Base-by-base conservation (phyloP, 2,888 invertebrate species). In the Dermolepida albohirtum region DNA sequence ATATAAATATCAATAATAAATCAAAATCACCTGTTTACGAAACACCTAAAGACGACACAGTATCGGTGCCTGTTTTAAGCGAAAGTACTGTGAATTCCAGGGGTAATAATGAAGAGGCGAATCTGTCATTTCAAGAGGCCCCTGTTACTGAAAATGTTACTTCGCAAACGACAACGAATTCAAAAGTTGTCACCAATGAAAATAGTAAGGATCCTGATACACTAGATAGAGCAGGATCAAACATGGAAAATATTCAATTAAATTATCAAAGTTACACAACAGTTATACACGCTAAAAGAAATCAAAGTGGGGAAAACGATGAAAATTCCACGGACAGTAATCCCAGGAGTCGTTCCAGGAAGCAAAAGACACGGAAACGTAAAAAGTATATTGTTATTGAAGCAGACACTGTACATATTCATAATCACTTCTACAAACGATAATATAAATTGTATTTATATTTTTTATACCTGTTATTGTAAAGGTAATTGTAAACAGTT, bases 371-470 rank as follows among this genome's bases (percentile, higher is more conserved):
- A 12, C 27, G 16, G 43, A 63, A 51, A 10, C 40, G 64, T 6
- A 40, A 57, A 2, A 72, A 70, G 12, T 67, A 67, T 41, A 71
- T 72, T 10, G 64, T 59, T 44, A 71, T 72, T 22, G 55, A 51
- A 41, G 68, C 72, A 6, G 66, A 66, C 41, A 70, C 64, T 1
- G 72, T 72, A 16, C 65, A 72, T 63, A 71, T 72, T 54, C 72
- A 71, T 39, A 72, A 72, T 54, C 70, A 71, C 65, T 72, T 72
- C 55, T 71, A 71, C 41, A 71, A 69, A n/a, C 39, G 34, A 10
- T 65, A 59, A 41, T 6, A 10, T 8, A 43, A 29, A n/a, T 27
- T 29, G 12, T 52, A 55, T 57, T 49, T 57, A 2, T 2, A 22
- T 2, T 22, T 2, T 2, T 22, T 22, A 2, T 22, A 22, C 2